These are phyloP conservation scores for Chaunax sp. DNA, from an alignment of 2,797 vertebrate genomes.

Conservation along the genomic window DNA sequence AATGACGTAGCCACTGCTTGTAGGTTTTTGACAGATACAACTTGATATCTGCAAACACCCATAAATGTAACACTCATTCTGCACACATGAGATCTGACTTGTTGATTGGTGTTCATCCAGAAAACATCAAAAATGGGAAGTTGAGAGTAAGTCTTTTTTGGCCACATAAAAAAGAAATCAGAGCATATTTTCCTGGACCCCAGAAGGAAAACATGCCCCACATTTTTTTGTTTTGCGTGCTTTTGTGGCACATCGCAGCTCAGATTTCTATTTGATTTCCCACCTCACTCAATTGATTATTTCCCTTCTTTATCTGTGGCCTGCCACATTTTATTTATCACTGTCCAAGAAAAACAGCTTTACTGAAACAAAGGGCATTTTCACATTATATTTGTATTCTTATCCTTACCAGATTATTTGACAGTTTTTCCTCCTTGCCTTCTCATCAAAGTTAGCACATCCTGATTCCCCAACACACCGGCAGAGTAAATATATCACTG, in stretches of 20 bases:
- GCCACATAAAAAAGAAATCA: constrained; percentile 44
- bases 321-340: neutral
- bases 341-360: constrained; percentile 6
- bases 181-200: constrained; percentile 45
- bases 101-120: constrained; percentile 48
- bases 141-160: constrained; percentile 41
- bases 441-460: neutral
- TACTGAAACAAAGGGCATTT: neutral
- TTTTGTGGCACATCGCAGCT: constrained; percentile 30
- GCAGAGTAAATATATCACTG: neutral
- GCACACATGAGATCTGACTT: constrained; percentile 14
- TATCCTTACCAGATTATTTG: neutral
- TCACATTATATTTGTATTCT: neutral
- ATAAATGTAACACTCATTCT: constrained; percentile 10
- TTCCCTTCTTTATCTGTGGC: constrained; percentile 3
- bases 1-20: neutral
- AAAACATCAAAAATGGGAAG: constrained; percentile 62
- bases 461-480: neutral
- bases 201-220: constrained; percentile 60
- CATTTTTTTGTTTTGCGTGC: constrained; percentile 27
- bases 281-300: constrained; percentile 15
- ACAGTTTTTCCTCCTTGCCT: neutral
- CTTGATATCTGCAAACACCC: too few relatives aligned
- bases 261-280: constrained; percentile 36
- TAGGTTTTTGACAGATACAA: too few relatives aligned